phyloP scores from a whole-genome alignment of 2,113 vertebrate genomes.

The Apodemus sylvaticus region DNA sequence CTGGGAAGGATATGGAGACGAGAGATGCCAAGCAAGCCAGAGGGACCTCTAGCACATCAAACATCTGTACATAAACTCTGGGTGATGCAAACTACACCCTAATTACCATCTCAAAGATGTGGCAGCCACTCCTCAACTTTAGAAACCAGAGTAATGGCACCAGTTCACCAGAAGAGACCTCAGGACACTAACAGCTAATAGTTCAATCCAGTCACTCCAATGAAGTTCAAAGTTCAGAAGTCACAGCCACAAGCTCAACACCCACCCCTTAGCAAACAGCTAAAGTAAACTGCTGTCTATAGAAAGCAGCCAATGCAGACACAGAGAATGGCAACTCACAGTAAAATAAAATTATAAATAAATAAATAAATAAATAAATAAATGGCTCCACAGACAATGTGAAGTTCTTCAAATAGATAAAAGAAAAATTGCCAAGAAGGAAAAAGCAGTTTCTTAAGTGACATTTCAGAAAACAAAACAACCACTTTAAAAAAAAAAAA shows the following conservation, averaged over 20 bases:
- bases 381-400: not conserved
- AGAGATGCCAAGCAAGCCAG: not conserved
- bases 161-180: not conserved
- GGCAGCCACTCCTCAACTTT: not conserved
- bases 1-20: not conserved
- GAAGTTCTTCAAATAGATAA: not conserved
- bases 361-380: not conserved
- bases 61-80: not conserved
- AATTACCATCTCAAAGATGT: not conserved
- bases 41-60: not conserved
- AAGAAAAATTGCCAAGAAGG: conserved; percentile 4
- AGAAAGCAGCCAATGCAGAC: not conserved
- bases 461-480: conserved; percentile 41
- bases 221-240: conserved; percentile 32
- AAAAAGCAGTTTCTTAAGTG: conserved; percentile 25
- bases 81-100: not conserved
- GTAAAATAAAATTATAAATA: too few relatives aligned
- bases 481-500: not conserved
- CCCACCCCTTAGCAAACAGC: not conserved
- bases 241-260: not conserved
- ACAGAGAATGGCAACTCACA: not conserved
- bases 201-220: not conserved
- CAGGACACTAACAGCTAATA: not conserved
- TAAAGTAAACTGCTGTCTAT: conserved; percentile 33
- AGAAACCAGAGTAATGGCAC: not conserved